phyloP scores from a whole-genome alignment of 2,113 vertebrate species.

The Mustela nigripes region DNA sequence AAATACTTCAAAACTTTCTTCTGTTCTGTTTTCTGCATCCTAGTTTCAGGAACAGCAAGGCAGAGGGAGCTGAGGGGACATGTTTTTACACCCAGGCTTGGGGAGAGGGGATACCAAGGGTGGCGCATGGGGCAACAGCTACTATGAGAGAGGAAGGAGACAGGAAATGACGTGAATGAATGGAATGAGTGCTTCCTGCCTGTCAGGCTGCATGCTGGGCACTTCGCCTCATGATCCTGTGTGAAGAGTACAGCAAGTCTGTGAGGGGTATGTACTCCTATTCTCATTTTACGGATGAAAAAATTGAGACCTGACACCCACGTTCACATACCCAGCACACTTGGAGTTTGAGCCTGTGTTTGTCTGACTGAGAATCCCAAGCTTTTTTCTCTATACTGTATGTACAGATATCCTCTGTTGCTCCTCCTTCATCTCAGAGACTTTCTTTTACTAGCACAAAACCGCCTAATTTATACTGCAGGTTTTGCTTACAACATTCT shows the following conservation, averaged over 20 bases:
- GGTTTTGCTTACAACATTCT: neutral
- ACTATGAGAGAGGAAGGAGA: neutral
- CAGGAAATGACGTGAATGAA: neutral
- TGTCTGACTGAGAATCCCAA: neutral
- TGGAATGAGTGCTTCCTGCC: neutral
- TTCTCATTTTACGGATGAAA: neutral
- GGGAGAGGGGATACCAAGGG: neutral
- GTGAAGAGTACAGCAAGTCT: neutral
- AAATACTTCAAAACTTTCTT: neutral
- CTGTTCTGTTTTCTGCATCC: neutral
- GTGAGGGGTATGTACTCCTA: neutral
- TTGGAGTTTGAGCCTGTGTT: neutral
- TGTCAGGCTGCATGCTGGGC: neutral
- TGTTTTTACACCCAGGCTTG: neutral
- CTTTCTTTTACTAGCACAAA: neutral
- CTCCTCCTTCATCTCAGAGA: neutral
- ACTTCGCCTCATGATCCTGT: neutral
- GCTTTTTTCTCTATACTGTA: neutral
- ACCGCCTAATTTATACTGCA: neutral
- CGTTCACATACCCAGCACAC: neutral
- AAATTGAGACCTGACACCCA: neutral
- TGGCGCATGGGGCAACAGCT: neutral
- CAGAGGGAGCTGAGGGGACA: neutral
- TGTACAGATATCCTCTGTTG: neutral
- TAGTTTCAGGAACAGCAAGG: neutral